phyloP scores from a whole-genome alignment of 2,888 invertebrate species.

The Mycalesis mineus region DNA sequence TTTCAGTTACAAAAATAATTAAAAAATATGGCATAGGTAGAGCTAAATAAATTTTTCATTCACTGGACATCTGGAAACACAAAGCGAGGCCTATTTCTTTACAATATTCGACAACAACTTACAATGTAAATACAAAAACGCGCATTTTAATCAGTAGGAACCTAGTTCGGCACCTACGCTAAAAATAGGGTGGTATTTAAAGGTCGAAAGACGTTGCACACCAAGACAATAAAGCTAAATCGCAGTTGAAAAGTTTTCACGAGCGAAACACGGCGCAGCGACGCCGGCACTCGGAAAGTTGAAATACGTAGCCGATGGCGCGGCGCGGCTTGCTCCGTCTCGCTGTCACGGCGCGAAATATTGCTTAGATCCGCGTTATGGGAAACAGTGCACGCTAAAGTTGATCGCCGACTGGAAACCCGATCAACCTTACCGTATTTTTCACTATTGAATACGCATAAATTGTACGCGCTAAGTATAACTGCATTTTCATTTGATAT shows the following conservation, averaged over 20 bases:
- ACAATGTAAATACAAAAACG: background rate
- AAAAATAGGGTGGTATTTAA: background rate
- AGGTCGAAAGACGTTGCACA: conserved; percentile 46
- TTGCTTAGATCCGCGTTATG: conserved; percentile 38
- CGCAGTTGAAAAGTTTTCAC: conserved; percentile 70
- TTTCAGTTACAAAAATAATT: too few species aligned
- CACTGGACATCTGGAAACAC: too few species aligned
- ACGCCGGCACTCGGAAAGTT: conserved; percentile 58
- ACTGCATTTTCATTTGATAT: too few species aligned
- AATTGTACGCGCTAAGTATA: too few species aligned
- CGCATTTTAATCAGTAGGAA: background rate
- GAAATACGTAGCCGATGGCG: conserved; percentile 56
- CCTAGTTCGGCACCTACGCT: background rate
- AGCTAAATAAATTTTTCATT: too few species aligned
- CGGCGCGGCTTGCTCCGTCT: conserved; percentile 46
- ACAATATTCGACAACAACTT: too few species aligned
- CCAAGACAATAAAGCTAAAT: conserved; percentile 72
- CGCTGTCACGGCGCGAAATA: conserved; percentile 71
- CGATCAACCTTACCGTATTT: too few species aligned
- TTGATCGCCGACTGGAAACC: too few species aligned
- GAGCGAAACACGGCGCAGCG: conserved; percentile 55
- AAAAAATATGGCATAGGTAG: too few species aligned
- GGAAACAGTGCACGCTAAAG: background rate
- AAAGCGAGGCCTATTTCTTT: too few species aligned
- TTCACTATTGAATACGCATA: too few species aligned